These are phyloP conservation scores for Cliona cf. orientalis DNA, from an alignment of 37 sponge, comb jelly and placozoan species.

Conservation along the genomic window DNA sequence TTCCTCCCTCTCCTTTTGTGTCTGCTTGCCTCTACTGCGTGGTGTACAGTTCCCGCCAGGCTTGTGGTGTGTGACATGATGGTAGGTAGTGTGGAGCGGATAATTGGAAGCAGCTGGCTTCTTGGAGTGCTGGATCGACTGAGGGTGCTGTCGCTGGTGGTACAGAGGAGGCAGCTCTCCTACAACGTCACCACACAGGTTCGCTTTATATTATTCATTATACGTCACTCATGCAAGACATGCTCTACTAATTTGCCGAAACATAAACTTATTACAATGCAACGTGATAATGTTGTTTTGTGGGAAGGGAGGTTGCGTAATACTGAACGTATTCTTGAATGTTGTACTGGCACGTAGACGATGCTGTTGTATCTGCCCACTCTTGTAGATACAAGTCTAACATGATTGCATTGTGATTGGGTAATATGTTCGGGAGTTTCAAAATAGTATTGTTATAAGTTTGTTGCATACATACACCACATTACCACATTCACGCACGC, in stretches of 20 bases:
- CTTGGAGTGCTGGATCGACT: slow-evolving; percentile 43
- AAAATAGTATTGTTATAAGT: background rate
- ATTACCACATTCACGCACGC: background rate
- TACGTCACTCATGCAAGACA: background rate
- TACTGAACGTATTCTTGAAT: background rate
- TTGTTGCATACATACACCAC: background rate
- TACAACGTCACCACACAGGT: slow-evolving; percentile 75
- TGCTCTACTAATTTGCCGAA: too few species aligned
- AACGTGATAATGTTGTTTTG: too few species aligned
- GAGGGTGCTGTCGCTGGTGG: slow-evolving; percentile 20
- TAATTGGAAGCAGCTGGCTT: slow-evolving; percentile 59
- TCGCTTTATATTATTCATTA: background rate
- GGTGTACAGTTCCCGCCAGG: slow-evolving; percentile 60
- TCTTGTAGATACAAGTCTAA: too few species aligned
- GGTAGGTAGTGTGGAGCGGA: slow-evolving; percentile 74
- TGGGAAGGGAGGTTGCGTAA: background rate
- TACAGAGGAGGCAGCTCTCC: slow-evolving; percentile 51
- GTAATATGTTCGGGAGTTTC: background rate
- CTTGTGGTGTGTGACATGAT: slow-evolving; percentile 84
- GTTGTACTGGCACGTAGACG: too few species aligned
- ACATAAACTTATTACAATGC: too few species aligned
- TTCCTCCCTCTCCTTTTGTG: slow-evolving; percentile 3
- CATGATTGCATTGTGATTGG: too few species aligned
- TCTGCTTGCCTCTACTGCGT: too few species aligned
- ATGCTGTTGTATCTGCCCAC: too few species aligned